phyloP scores from a whole-genome alignment of 2,113 vertebrate species.

The Sander lucioperca region DNA sequence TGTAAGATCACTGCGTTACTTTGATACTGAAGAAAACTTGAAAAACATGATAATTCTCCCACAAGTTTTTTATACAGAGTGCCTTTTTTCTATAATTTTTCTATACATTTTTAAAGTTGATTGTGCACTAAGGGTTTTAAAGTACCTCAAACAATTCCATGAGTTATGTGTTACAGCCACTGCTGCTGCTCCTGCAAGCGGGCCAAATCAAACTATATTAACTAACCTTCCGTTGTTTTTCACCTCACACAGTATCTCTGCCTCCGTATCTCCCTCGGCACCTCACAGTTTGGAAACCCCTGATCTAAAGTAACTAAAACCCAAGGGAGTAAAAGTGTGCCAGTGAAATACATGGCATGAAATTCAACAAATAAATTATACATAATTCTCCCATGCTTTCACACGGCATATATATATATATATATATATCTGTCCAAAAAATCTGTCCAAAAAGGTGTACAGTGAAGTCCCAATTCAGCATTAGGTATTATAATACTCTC shows the following conservation, averaged over 20 bases:
- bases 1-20: no score
- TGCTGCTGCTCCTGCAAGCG: background rate
- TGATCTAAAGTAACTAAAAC: background rate
- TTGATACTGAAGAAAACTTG: no score
- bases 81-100: background rate
- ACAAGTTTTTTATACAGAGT: background rate
- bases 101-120: background rate
- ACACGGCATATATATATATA: no score
- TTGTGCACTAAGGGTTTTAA: background rate
- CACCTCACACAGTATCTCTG: background rate
- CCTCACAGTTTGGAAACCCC: background rate
- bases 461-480: background rate
- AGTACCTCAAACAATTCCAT: no score
- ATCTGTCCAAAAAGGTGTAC: background rate
- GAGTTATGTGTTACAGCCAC: background rate
- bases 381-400: background rate
- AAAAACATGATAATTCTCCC: no score
- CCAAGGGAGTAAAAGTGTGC: background rate
- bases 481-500: background rate
- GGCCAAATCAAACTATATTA: background rate
- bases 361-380: constrained; percentile 10
- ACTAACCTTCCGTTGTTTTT: background rate
- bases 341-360: background rate
- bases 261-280: no score
- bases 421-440: background rate